Percentiles rank a stretch among this genome's conserved stretches.
These are phyloP conservation scores for Drosophila tsacasi DNA, from an alignment of 1,140 invertebrate species.

Conservation along the genomic window DNA sequence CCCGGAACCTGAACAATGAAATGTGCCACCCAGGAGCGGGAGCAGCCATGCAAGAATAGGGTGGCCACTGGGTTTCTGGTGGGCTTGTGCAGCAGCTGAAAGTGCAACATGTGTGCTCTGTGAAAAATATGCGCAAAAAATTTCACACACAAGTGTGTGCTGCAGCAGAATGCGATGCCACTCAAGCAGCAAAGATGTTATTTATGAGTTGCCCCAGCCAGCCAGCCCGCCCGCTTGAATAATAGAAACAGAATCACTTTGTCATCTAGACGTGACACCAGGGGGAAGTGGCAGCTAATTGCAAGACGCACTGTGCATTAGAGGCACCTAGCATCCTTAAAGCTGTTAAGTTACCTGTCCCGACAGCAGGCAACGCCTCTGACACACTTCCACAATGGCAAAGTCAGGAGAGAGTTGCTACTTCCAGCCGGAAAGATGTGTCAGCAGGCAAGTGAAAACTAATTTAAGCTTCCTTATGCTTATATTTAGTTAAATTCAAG, in stretches of 20 bases:
- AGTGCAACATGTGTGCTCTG: conserved; percentile 70
- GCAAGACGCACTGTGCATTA: conserved; percentile 12
- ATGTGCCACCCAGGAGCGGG: conserved; percentile 27
- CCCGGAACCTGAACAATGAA: conserved; percentile 58
- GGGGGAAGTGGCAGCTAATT: conserved; percentile 36
- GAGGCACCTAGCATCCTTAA: conserved; percentile 14
- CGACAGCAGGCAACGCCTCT: background rate
- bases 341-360: conserved; percentile 35
- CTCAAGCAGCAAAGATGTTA: conserved; percentile 65
- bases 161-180: conserved; percentile 53
- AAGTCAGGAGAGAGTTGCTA: background rate
- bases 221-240: conserved; percentile 29
- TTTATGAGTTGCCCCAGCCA: conserved; percentile 52
- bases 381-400: conserved; percentile 2
- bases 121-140: conserved; percentile 69
- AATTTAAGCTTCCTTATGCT: background rate
- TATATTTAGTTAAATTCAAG: background rate
- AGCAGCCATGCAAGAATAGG: conserved; percentile 12
- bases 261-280: conserved; percentile 29
- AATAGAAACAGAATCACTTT: conserved; percentile 57
- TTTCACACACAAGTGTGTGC: conserved; percentile 61
- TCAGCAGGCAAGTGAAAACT: background rate
- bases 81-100: conserved; percentile 25
- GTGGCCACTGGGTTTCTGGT: conserved; percentile 2
- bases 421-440: background rate